Evolutionary conservation across 2,797 vertebrate species (phyloP).

Genomic region (Takifugu rubripes): DNA sequence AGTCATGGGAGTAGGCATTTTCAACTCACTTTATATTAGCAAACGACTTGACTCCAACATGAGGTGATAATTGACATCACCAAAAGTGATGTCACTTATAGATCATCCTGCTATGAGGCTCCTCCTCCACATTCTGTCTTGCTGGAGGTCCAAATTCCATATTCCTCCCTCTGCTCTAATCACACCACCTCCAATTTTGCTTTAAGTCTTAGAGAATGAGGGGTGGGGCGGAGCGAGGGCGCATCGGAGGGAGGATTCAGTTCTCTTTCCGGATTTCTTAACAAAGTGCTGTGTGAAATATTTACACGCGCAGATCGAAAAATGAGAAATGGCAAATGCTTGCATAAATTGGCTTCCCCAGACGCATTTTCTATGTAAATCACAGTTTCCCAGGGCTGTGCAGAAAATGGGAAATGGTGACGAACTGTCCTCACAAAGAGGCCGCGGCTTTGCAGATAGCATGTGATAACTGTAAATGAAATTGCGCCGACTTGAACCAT

Average conservation of each 20-base stretch:
- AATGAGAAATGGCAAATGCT: not conserved
- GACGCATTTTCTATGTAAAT: conserved; percentile 8
- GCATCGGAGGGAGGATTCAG: conserved; percentile 2
- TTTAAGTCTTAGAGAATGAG: conserved; percentile 30
- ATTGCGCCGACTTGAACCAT: not conserved
- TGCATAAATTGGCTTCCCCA: not conserved
- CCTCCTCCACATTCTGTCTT: conserved; percentile 30
- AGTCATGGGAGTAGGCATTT: too few species aligned
- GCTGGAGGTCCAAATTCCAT: conserved; percentile 53
- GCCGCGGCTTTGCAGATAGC: not conserved
- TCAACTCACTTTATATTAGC: too few species aligned
- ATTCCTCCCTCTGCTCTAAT: conserved; percentile 57
- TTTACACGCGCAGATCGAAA: conserved; percentile 2
- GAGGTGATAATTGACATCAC: too few species aligned
- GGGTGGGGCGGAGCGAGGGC: not conserved
- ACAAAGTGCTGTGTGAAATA: conserved; percentile 11
- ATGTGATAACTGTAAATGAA: not conserved
- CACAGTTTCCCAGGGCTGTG: not conserved
- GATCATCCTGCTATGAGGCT: conserved; percentile 8
- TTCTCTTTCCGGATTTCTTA: conserved; percentile 11
- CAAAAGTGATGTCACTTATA: too few species aligned
- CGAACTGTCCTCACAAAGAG: not conserved
- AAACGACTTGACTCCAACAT: too few species aligned
- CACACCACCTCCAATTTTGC: conserved; percentile 56
- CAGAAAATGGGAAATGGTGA: conserved; percentile 1